phyloP scores from a whole-genome alignment of 2,797 vertebrate species.

The Pipistrellus nathusii region DNA sequence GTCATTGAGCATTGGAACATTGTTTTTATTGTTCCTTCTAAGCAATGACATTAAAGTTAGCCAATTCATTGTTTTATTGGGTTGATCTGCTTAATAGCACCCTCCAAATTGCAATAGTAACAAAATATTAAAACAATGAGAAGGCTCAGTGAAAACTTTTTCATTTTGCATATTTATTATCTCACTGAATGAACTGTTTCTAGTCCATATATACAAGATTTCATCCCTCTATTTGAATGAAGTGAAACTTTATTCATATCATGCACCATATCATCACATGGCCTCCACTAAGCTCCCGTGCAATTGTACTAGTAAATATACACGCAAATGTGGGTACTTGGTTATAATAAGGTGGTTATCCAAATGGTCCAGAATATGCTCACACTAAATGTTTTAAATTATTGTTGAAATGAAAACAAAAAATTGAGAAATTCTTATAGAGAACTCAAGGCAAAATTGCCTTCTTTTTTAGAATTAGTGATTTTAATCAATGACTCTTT shows the following conservation, averaged over 20 bases:
- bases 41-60: conserved; percentile 35
- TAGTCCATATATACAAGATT: not conserved
- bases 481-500: not conserved
- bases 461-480: not conserved
- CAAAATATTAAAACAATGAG: conserved; percentile 27
- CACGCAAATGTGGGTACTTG: not conserved
- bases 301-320: not conserved
- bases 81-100: not conserved
- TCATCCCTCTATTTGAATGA: not conserved
- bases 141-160: not conserved
- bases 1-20: not conserved
- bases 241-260: not conserved
- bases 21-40: conserved; percentile 28
- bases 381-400: not conserved
- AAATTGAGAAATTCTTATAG: not conserved
- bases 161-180: not conserved
- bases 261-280: not conserved
- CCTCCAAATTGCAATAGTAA: not conserved
- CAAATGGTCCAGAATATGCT: not conserved
- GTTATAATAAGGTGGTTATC: not conserved
- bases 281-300: not conserved
- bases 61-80: conserved; percentile 7
- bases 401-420: conserved; percentile 10
- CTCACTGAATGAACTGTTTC: not conserved
- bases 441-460: not conserved